phyloP scores from a whole-genome alignment of 2,797 vertebrate species.

The Enteromius anoplus region DNA sequence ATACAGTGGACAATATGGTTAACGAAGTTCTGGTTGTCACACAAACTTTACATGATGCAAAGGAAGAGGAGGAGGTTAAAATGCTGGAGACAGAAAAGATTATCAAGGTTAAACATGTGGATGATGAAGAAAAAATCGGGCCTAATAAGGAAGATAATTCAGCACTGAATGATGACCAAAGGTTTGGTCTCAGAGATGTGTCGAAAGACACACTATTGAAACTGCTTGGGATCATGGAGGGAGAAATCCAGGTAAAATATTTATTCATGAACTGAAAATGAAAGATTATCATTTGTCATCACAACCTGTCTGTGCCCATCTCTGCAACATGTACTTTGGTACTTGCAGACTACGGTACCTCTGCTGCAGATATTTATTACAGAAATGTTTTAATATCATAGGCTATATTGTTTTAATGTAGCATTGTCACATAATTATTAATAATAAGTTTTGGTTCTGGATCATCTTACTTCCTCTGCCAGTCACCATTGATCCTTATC shows the following conservation, averaged over 20 bases:
- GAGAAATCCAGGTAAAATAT: slow-evolving; percentile 90
- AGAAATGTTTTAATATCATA: neutral
- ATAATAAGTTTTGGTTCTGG: neutral
- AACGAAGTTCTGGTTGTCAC: slow-evolving; percentile 80
- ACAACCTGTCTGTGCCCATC: neutral
- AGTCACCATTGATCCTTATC: neutral
- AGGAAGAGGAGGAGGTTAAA: slow-evolving; percentile 80
- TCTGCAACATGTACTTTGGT: neutral
- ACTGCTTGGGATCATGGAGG: slow-evolving; percentile 96
- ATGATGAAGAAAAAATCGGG: slow-evolving; percentile 79
- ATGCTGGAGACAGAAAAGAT: slow-evolving; percentile 81
- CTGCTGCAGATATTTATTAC: neutral
- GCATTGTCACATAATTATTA: neutral
- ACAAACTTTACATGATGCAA: slow-evolving; percentile 77
- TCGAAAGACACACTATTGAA: slow-evolving; percentile 90
- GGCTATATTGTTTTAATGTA: neutral
- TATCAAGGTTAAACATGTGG: slow-evolving; percentile 83
- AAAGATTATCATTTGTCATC: neutral
- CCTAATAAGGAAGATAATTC: slow-evolving; percentile 83
- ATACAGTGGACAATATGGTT: slow-evolving; percentile 80
- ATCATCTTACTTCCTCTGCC: neutral
- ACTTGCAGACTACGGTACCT: neutral
- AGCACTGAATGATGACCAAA: slow-evolving; percentile 71
- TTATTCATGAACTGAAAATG: neutral
- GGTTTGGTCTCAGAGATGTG: slow-evolving; percentile 82